Evolutionary conservation across 37 sponge, comb jelly and placozoan genomes (phyloP), one percentile per base, ranked within the genome.

Genomic region (Beroe ovata): DNA sequence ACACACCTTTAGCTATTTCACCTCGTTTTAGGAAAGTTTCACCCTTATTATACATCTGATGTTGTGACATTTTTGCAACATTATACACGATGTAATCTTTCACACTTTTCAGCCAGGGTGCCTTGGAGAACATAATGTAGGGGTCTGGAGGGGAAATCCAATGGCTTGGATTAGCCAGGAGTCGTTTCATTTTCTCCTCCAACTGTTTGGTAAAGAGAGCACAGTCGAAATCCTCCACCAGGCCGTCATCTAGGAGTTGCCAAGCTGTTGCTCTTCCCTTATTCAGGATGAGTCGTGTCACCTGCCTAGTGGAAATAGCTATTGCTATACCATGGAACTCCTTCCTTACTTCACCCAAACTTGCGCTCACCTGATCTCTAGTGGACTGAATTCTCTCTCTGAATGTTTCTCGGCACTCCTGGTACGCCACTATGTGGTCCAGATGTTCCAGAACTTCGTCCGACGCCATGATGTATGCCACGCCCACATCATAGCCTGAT

Each of bases 401-500:
- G 84, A 77, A 77, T 1, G 28, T 40, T 25, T 19, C 54, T 35
- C 84, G 39, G 54, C 84, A 77, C 41, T 90, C 90, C 60, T 91
- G 47, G 88, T 92, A 90, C 11, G 92, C 89, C 36, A 92, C 90
- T 22, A 96, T 34, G 20, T 93, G 77, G 40, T 92, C 94, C 88
- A 94, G 91, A 14, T 92, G 92, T 63, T 91, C 88, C 60, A 93
- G 89, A 60, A 96, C 89, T 60, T 96, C 96, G 28, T 96, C 96
- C 38, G 93, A 91, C 0, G 92, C 96, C 0, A 92, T 72, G 28
- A 96, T 92, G 64, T 93, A 96, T 0, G 93, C 96, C 41, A 91
- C 92, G 8, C 96, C 96, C 38, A 96, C 91, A 77, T 93, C 94
- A 60, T 96, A 96, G 89, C 96, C 96, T 60, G 93, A 72, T 35